Base-by-base conservation (phyloP, 2,888 invertebrate genomes). In the Xestia ashworthii region DNA sequence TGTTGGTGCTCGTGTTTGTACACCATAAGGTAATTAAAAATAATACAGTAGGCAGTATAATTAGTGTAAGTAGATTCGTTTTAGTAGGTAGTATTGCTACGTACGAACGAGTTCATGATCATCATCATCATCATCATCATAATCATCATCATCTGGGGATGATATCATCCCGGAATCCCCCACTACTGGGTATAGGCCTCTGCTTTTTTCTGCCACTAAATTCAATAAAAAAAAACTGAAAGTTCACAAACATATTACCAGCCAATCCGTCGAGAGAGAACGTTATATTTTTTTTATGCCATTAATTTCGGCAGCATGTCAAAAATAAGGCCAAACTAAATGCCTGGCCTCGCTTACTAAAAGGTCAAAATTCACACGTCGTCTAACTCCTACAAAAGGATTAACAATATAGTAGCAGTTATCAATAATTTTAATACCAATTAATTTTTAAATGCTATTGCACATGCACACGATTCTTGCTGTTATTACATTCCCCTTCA, bases 361-460 rank as follows among this genome's bases (percentile, higher is more conserved):
- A 84, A 82, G 74, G 71, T 82, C 67, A 53, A 71, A 68, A 72
- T 65, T 58, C 25, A 65, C 16, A 64, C 19, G n/a, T 48, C n/a
- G 8, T 41, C 38, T 55, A 64, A 5, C 46, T 46, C 19, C 0
- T 81, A 62, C 1, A 32, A 60, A 81, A 38, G 3, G 44, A 60
- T n/a, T 46, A 66, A 38, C 16, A 38, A 32, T 67, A 48, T 25
- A 3, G 8, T 25, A 67, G 25, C 14, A 80, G n/a, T 48, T 16
- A 48, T 16, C 19, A 5, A 0, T 48, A 55, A 71, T 41, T 22
- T 48, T 25, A 25, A 22, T 62, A 32, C 12, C 32, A 74, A 46
- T 66, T 48, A 16, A 3, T 25, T 44, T 77, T 77, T n/a, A 11
- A 25, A 25, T 76, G 16, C 2, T 14, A 41, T 32, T 32, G 41